Conservation (phyloP, 2,113 vertebrate genomes). For the Rhea americana region DNA sequence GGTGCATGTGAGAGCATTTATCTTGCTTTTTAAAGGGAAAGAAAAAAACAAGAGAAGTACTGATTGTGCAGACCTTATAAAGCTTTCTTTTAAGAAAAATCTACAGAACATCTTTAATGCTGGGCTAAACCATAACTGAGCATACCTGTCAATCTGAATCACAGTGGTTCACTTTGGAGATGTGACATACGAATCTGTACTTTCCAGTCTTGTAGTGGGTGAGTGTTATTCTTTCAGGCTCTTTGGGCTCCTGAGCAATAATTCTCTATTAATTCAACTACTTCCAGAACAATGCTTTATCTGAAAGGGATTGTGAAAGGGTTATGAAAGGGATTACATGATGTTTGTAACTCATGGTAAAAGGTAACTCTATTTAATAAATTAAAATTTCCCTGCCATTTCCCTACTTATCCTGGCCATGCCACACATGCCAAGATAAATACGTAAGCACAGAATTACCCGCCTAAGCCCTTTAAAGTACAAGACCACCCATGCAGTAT, state of each 20-base stretch:
- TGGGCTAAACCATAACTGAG: not conserved
- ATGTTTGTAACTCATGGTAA: not conserved
- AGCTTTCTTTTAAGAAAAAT: not conserved
- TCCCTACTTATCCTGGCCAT: not conserved
- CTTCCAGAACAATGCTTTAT: not conserved
- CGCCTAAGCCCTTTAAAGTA: not conserved
- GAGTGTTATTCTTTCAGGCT: not conserved
- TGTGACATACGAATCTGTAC: not conserved
- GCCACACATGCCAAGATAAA: not conserved
- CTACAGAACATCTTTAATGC: not conserved
- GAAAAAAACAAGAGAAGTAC: not conserved
- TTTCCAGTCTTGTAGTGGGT: not conserved
- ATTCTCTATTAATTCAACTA: not conserved
- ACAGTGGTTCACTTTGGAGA: not conserved
- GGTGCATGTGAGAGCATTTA: not conserved
- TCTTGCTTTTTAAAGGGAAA: not conserved
- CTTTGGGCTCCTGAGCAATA: rapidly evolving
- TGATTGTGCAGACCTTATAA: not conserved
- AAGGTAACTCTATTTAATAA: not conserved
- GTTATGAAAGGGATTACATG: not conserved
- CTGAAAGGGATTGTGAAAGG: too few relatives aligned
- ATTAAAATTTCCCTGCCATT: not conserved
- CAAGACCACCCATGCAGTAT: not conserved
- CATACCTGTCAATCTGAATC: not conserved
- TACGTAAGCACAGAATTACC: not conserved